These are phyloP conservation scores for Apotomis capreana DNA, from an alignment of 2,888 invertebrate genomes.

Conservation along the genomic window DNA sequence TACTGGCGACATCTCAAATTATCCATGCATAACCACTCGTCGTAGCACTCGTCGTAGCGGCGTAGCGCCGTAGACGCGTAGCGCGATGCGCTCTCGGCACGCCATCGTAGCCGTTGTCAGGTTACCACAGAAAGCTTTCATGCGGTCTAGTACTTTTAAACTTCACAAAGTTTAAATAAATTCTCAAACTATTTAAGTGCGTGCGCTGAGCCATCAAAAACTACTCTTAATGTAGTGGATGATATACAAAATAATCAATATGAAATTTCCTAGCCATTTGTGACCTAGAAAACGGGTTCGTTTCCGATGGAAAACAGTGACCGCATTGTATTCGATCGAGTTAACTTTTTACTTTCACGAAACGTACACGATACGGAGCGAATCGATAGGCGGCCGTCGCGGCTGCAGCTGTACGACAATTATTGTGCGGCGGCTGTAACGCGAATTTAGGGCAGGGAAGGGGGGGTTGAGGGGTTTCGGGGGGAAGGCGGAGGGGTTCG, in stretches of 20 bases:
- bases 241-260: constrained; percentile 60
- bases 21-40: constrained; percentile 31
- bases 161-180: constrained; percentile 11
- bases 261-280: constrained; percentile 65
- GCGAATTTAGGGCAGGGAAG: constrained; percentile 77
- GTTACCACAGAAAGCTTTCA: constrained; percentile 33
- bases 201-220: not conserved
- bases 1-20: not conserved
- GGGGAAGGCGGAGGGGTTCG: constrained; percentile 42
- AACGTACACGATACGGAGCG: constrained; percentile 61
- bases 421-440: constrained; percentile 71
- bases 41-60: constrained; percentile 49
- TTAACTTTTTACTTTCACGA: constrained; percentile 79
- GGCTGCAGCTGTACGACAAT: constrained; percentile 76
- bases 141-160: constrained; percentile 23
- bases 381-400: constrained; percentile 77
- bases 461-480: constrained; percentile 39
- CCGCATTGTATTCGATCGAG: constrained; percentile 78
- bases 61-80: constrained; percentile 53
- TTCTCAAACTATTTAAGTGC: not conserved
- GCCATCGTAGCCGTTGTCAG: constrained; percentile 31
- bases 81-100: constrained; percentile 40
- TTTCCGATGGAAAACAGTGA: constrained; percentile 66
- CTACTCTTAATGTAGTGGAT: not conserved
- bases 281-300: constrained; percentile 73